phyloP scores from a whole-genome alignment of 2,888 invertebrate genomes.

The Unio delphinus region DNA sequence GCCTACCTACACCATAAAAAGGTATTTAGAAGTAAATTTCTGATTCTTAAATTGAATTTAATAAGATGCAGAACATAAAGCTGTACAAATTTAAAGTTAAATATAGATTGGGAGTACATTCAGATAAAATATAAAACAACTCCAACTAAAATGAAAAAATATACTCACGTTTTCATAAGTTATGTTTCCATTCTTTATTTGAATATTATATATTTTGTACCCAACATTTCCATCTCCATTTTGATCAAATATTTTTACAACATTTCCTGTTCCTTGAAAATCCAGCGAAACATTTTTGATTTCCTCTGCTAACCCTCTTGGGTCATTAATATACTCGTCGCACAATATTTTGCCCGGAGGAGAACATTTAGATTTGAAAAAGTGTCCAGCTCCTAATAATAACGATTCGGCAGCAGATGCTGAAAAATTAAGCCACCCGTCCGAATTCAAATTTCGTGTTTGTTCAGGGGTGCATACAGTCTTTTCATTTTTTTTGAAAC shows the following conservation, averaged over 20 bases:
- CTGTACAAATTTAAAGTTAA: too few species aligned
- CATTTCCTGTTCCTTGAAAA: constrained; percentile 2
- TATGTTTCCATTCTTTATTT: neutral
- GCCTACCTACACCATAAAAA: too few species aligned
- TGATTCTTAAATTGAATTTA: too few species aligned
- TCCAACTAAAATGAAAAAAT: too few species aligned
- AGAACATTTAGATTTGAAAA: constrained; percentile 11
- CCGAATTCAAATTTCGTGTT: constrained; percentile 1
- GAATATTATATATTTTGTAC: constrained; percentile 16
- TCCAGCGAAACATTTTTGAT: constrained; percentile 5
- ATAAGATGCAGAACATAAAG: neutral
- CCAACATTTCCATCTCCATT: constrained; percentile 25
- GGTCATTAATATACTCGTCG: constrained; percentile 1
- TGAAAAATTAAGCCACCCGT: constrained; percentile 16
- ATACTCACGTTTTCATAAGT: too few species aligned
- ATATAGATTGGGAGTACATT: too few species aligned
- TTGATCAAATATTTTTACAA: constrained; percentile 8
- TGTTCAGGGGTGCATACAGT: too few species aligned
- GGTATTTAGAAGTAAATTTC: neutral
- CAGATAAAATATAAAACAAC: neutral
- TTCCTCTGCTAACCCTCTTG: neutral
- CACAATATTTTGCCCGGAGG: constrained; percentile 4
- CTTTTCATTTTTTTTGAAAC: constrained; percentile 11
- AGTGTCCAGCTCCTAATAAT: constrained; percentile 10
- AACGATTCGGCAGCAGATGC: constrained; percentile 10